A percentile compares a stretch with the other conserved stretches of the same genome.
Conservation (phyloP, 2,888 invertebrate genomes). For the Neuroscelio doddi region DNA sequence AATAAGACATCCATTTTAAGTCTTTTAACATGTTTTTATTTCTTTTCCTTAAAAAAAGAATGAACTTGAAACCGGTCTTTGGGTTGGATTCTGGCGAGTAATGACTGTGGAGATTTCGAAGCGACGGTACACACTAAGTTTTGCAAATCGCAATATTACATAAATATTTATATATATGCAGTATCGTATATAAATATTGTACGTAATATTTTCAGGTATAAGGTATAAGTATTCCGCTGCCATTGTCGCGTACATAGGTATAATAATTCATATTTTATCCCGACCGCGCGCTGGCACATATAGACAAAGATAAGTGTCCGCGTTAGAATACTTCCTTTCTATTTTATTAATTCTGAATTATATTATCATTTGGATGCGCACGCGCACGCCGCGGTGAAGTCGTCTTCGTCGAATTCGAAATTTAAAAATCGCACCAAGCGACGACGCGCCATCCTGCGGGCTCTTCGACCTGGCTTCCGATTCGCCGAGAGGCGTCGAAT, state of each 20-base stretch:
- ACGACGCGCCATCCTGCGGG: not conserved
- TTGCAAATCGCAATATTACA: conserved; percentile 68
- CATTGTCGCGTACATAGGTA: conserved; percentile 50
- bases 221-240: conserved; percentile 62
- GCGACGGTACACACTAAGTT: conserved; percentile 70
- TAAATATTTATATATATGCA: conserved; percentile 54
- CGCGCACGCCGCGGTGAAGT: conserved; percentile 41
- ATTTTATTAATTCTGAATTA: conserved; percentile 33
- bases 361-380: conserved; percentile 31
- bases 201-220: conserved; percentile 61
- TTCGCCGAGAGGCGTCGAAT: too few relatives aligned
- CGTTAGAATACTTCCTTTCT: conserved; percentile 30
- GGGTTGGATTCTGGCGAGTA: conserved; percentile 68
- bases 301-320: conserved; percentile 46
- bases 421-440: conserved; percentile 2
- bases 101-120: conserved; percentile 70
- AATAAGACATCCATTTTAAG: conserved; percentile 24
- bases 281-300: conserved; percentile 47
- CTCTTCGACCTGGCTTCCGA: too few relatives aligned
- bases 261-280: conserved; percentile 49
- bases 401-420: conserved; percentile 4
- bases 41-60: conserved; percentile 71
- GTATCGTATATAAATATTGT: conserved; percentile 45
- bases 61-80: conserved; percentile 69
- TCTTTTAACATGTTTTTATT: conserved; percentile 70